Conservation (phyloP, 2,888 invertebrate genomes). For the Monopis laevigella region DNA sequence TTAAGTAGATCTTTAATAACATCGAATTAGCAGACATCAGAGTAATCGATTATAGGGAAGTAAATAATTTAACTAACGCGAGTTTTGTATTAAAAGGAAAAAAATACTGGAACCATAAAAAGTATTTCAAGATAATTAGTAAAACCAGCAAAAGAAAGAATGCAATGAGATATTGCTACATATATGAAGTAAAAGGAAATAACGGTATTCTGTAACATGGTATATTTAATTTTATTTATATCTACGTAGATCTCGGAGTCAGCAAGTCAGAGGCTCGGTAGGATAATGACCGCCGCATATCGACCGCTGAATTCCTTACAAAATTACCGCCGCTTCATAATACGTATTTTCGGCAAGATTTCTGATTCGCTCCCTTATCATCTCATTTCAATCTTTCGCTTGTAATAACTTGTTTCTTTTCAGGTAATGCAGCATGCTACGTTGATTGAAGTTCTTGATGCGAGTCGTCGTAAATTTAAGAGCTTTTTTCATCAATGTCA, state of each 20-base stretch:
- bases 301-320: constrained; percentile 56
- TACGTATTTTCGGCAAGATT: constrained; percentile 61
- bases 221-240: constrained; percentile 4
- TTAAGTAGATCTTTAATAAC: no score
- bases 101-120: no score
- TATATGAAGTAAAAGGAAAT: no score
- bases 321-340: constrained; percentile 55
- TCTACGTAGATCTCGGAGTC: constrained; percentile 36
- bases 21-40: no score
- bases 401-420: constrained; percentile 50
- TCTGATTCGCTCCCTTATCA: constrained; percentile 54
- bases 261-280: constrained; percentile 25
- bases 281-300: constrained; percentile 60
- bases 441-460: constrained; percentile 36
- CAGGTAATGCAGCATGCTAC: constrained; percentile 26
- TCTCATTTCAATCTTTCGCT: constrained; percentile 59
- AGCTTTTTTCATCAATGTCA: constrained; percentile 25
- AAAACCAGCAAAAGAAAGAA: no score
- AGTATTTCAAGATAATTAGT: no score
- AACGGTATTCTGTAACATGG: no score
- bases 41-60: no score
- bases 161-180: no score
- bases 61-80: no score
- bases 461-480: constrained; percentile 29
- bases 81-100: no score